These are phyloP conservation scores for Teleiodes luculella DNA, from an alignment of 2,888 invertebrate species.

Conservation along the genomic window DNA sequence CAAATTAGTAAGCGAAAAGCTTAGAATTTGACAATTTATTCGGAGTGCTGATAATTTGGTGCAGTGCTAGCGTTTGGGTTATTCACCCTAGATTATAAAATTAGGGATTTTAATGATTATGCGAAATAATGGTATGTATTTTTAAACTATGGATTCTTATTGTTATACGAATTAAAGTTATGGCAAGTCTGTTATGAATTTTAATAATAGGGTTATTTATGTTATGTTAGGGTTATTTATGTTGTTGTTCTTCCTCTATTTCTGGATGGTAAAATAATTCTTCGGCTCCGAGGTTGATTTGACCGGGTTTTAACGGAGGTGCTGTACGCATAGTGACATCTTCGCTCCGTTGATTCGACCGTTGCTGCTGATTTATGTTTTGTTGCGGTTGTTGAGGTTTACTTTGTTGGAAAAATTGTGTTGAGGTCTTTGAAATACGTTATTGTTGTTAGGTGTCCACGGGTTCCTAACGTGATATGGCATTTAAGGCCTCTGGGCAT, in stretches of 20 bases:
- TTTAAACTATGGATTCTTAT: too few relatives aligned
- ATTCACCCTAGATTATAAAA: too few relatives aligned
- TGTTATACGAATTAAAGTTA: too few relatives aligned
- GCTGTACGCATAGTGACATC: neutral
- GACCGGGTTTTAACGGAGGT: neutral
- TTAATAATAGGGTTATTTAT: too few relatives aligned
- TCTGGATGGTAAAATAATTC: slow-evolving; percentile 1
- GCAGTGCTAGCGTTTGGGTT: too few relatives aligned
- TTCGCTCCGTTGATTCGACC: neutral
- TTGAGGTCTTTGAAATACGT: slow-evolving; percentile 8
- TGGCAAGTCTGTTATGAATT: too few relatives aligned
- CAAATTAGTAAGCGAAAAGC: too few relatives aligned
- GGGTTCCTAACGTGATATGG: neutral
- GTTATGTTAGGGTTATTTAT: too few relatives aligned
- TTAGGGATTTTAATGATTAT: too few relatives aligned
- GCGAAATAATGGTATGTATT: too few relatives aligned
- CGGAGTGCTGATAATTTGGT: too few relatives aligned
- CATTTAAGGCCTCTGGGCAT: neutral
- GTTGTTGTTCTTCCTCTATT: neutral
- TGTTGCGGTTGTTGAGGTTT: neutral
- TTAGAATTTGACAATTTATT: too few relatives aligned
- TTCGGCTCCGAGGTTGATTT: slow-evolving; percentile 1
- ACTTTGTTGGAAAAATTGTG: neutral
- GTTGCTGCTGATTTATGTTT: neutral
- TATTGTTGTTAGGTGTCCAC: slow-evolving; percentile 10